Percentiles rank a stretch among this genome's conserved stretches.
phyloP scores from a whole-genome alignment of 2,797 vertebrate species.

The Gallinago nigripennis region DNA sequence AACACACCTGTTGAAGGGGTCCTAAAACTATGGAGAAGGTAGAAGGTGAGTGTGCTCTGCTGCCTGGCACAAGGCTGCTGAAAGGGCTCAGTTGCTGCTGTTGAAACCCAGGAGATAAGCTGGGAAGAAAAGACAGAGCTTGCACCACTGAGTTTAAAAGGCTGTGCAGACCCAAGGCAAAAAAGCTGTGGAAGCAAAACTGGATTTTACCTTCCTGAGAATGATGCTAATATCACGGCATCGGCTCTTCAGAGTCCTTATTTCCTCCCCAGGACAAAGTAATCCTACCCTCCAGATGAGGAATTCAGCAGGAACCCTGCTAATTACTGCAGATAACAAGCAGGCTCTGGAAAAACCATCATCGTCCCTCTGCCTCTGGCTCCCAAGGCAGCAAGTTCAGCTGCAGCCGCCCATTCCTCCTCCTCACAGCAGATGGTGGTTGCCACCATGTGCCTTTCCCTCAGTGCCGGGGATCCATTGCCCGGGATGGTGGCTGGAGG shows the following conservation, averaged over 20 bases:
- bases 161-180: background rate
- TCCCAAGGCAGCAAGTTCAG: background rate
- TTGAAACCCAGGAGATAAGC: background rate
- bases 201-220: background rate
- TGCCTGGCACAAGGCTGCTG: background rate
- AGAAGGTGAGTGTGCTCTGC: background rate
- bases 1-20: background rate
- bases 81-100: background rate
- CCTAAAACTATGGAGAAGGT: background rate
- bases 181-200: background rate
- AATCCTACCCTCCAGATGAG: background rate
- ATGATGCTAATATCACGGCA: background rate
- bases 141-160: background rate
- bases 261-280: background rate
- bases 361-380: background rate
- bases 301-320: background rate
- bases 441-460: background rate
- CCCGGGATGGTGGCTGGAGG: background rate
- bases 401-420: background rate
- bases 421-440: background rate
- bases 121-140: background rate
- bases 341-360: background rate
- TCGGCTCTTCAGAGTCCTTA: background rate
- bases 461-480: background rate
- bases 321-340: background rate